phyloP scores from a whole-genome alignment of 2,888 invertebrate species.

The Gastracanthus pulcherrimus region DNA sequence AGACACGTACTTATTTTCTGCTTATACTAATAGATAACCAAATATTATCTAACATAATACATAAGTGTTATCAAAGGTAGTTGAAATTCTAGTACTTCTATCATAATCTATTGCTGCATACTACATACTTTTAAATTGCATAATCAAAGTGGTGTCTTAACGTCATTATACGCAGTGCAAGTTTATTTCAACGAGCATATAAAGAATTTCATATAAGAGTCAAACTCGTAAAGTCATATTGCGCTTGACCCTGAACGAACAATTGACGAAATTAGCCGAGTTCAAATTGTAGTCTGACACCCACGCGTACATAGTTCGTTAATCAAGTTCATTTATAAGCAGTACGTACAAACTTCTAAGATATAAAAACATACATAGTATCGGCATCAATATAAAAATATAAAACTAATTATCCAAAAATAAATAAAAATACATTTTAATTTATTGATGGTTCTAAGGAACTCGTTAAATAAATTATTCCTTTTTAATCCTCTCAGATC shows the following conservation, averaged over 20 bases:
- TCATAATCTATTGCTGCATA: background rate
- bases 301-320: background rate
- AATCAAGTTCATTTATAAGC: slow-evolving; percentile 18
- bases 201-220: background rate
- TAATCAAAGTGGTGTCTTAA: background rate
- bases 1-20: background rate
- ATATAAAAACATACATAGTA: too few relatives aligned
- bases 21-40: background rate
- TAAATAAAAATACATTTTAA: too few relatives aligned
- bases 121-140: background rate
- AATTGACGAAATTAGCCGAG: slow-evolving; percentile 39
- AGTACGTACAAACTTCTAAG: too few relatives aligned
- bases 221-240: background rate
- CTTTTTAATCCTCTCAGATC: too few relatives aligned
- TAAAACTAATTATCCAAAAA: too few relatives aligned
- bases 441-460: too few relatives aligned
- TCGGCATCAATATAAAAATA: too few relatives aligned
- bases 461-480: too few relatives aligned
- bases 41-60: background rate
- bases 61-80: background rate
- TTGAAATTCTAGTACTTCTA: background rate
- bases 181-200: background rate
- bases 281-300: background rate
- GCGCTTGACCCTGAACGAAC: background rate
- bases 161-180: background rate